Base-by-base conservation (phyloP, 2,888 invertebrate species). In the Drosophila colorata region DNA sequence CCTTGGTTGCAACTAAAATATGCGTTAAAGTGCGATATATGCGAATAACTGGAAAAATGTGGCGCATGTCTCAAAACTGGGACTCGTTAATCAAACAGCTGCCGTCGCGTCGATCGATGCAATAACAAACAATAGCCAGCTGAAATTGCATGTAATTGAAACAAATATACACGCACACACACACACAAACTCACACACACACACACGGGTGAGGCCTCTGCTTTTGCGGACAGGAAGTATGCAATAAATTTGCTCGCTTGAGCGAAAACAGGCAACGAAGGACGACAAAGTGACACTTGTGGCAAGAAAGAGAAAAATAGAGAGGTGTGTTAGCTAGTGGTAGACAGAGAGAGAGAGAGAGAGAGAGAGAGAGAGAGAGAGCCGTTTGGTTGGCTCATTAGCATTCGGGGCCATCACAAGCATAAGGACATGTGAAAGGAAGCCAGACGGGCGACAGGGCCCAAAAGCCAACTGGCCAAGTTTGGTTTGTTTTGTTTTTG, bases 91-190 rank as follows among this genome's bases (percentile, higher is more conserved):
- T 72, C 71, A 74, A 66, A 46, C 2, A 56, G 18, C 55, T 71
- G 75, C 37, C 44, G 33, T 41, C 31, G 47, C 25, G 31, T 38
- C 64, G 81, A 86, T 83, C 84, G 84, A 48, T 77, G 83, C 80
- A 83, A 76, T 74, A 79, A 74, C 77, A 77, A 67, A 75, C 70
- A 74, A 67, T 67, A 59, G 67, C 53, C 55, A 56, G 37, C 35
- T 72, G 70, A 60, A 87, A 83, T 81, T 84, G 77, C 87, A 72
- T 74, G 79, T 86, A 87, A 80, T 85, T 82, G 83, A 80, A 85
- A 71, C 66, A 76, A 55, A 67, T 67, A 65, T 38, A 57, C 40
- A 67, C 7, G 61, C 35, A 59, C 6, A 47, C 11, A 65, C 31
- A 47, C 25, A 64, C 13, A 65, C 25, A 56, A n/a, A 57, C 8